Conservation (phyloP, 2,888 invertebrate genomes). For the Zeuzera pyrina region DNA sequence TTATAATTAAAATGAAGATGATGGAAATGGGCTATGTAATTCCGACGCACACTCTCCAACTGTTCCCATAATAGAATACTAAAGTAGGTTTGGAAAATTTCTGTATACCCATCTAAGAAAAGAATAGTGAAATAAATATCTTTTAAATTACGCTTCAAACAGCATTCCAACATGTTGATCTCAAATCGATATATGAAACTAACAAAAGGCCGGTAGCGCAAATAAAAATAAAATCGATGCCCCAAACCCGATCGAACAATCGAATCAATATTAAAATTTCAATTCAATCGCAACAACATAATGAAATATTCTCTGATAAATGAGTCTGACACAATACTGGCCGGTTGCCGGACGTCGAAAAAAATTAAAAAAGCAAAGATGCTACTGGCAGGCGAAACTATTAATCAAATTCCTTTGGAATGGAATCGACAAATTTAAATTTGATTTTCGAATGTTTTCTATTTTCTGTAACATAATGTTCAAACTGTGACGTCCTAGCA, state of each 20-base stretch:
- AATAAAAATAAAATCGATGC: no score
- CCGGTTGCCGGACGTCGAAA: slow-evolving; percentile 38
- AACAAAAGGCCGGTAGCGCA: background rate
- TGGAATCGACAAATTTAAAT: slow-evolving; percentile 19
- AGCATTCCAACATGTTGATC: background rate
- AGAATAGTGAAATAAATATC: no score
- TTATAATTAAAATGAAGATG: no score
- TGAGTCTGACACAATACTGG: slow-evolving; percentile 40
- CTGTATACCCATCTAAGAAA: no score
- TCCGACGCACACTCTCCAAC: no score
- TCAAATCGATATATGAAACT: background rate
- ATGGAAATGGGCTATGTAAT: no score
- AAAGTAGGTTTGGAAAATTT: no score
- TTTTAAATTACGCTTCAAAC: no score
- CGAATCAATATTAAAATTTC: slow-evolving; percentile 47
- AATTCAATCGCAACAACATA: slow-evolving; percentile 33
- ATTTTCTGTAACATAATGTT: no score
- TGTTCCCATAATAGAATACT: no score
- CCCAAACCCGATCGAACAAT: slow-evolving; percentile 23
- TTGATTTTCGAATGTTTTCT: background rate
- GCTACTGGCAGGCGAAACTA: slow-evolving; percentile 54
- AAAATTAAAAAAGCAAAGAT: slow-evolving; percentile 18
- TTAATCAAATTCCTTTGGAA: slow-evolving; percentile 54
- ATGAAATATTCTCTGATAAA: slow-evolving; percentile 45
- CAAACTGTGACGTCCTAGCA: no score